Conservation (phyloP, 2,888 invertebrate species). For the Yponomeuta evonymella region DNA sequence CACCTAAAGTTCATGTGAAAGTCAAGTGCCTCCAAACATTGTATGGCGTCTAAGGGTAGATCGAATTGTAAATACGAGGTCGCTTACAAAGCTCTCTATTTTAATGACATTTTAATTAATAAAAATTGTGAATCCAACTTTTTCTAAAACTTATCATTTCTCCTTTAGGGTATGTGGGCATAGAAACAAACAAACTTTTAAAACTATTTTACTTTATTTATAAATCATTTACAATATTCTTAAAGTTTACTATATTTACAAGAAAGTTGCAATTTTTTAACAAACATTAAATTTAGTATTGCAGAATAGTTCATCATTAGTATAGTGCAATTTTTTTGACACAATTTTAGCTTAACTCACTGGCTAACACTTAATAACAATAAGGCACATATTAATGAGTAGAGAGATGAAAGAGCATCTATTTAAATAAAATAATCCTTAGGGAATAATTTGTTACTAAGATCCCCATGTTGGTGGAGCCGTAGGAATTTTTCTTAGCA, state of each 20-base stretch:
- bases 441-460: constrained; percentile 4
- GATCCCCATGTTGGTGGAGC: constrained; percentile 29
- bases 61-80: constrained; percentile 18
- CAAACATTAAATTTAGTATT: constrained; percentile 1
- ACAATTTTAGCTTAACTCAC: not conserved
- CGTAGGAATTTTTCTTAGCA: constrained; percentile 26
- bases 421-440: not conserved
- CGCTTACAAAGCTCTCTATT: constrained; percentile 31
- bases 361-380: constrained; percentile 4
- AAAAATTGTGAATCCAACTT: constrained; percentile 8
- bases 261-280: constrained; percentile 4
- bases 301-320: not conserved
- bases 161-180: not conserved
- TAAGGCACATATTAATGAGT: constrained; percentile 11
- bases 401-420: constrained; percentile 9
- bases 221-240: constrained; percentile 12
- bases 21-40: not conserved
- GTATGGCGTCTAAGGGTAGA: not conserved
- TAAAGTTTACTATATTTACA: constrained; percentile 5
- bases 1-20: not conserved
- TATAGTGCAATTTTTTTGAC: not conserved
- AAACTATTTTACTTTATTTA: constrained; percentile 12
- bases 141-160: not conserved
- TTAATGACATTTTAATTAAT: constrained; percentile 17
- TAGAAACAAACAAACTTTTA: constrained; percentile 6